Conservation (phyloP, 2,113 vertebrate species). For the Equus przewalskii region DNA sequence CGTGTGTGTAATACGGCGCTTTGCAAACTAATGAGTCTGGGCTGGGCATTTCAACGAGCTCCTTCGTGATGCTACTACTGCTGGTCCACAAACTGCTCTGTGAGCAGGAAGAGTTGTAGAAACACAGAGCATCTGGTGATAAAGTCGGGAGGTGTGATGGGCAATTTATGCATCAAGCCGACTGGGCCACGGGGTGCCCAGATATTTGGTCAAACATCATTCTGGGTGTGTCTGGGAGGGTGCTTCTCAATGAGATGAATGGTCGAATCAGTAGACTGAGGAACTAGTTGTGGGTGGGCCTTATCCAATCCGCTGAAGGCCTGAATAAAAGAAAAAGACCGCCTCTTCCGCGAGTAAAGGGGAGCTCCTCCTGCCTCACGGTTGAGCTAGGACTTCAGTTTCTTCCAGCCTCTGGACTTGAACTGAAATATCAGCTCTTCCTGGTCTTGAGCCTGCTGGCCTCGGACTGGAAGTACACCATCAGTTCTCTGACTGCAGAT, state of each 20-base stretch:
- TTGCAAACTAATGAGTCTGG: neutral
- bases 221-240: neutral
- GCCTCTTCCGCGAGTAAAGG: neutral
- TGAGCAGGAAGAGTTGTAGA: neutral
- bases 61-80: accelerated
- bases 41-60: neutral
- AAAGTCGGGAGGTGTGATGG: neutral
- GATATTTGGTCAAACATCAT: neutral
- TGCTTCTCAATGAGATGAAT: neutral
- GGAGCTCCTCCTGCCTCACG: neutral
- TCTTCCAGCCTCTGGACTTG: neutral
- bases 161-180: neutral
- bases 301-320: neutral
- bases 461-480: too few species aligned
- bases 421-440: neutral
- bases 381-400: neutral
- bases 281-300: neutral
- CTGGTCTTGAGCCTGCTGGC: neutral
- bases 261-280: neutral
- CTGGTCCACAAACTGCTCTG: neutral
- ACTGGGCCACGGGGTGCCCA: neutral
- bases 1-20: neutral
- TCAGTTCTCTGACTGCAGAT: neutral
- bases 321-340: neutral
- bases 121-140: neutral